Percentiles rank a stretch among this genome's conserved stretches.
Evolutionary conservation across 2,113 vertebrate species (phyloP).

Genomic region (Pseudois nayaur): DNA sequence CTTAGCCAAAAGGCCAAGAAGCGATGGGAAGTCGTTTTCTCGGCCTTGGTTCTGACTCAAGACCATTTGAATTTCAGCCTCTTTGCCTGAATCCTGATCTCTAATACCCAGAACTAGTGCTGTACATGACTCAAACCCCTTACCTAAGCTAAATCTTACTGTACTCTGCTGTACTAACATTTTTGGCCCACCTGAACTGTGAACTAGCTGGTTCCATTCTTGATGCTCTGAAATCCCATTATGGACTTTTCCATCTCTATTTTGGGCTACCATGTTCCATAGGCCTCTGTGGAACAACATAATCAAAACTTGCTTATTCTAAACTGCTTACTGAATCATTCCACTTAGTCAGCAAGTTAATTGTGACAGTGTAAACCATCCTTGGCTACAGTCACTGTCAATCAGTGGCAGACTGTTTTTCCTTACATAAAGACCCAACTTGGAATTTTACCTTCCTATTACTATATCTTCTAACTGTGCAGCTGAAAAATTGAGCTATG

Average conservation of each 20-base stretch:
- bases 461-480: neutral
- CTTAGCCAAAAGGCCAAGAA: no score
- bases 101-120: neutral
- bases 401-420: neutral
- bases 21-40: neutral
- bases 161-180: neutral
- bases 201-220: neutral
- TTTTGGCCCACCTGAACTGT: neutral
- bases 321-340: neutral
- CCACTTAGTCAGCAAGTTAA: neutral
- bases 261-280: neutral
- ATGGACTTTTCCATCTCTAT: neutral
- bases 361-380: neutral
- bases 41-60: neutral
- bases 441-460: constrained; percentile 4
- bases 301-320: neutral
- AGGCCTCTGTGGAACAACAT: neutral
- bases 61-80: neutral
- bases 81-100: neutral
- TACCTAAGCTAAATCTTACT: neutral
- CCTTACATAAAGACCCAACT: neutral
- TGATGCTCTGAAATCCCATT: neutral
- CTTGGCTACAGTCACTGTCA: neutral
- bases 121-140: neutral
- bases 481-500: constrained; percentile 4